Percentiles rank a stretch among this genome's conserved stretches.
These are phyloP conservation scores for Endotricha flammealis DNA, from an alignment of 2,888 invertebrate genomes.

Conservation along the genomic window DNA sequence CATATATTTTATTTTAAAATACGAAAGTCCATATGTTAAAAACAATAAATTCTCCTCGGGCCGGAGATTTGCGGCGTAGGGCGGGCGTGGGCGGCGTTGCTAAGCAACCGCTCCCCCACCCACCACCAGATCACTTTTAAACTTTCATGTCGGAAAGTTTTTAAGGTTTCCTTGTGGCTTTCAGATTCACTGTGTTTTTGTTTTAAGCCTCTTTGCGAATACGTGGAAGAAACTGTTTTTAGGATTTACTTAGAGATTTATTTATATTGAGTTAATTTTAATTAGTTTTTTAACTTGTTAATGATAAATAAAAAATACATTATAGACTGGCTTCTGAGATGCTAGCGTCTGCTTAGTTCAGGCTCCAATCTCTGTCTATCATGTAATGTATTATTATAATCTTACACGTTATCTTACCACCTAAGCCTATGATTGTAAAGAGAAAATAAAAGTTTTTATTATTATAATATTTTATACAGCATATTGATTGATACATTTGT, in stretches of 20 bases:
- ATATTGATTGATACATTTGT: too few relatives aligned
- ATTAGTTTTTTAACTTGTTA: not conserved
- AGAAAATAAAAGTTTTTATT: too few relatives aligned
- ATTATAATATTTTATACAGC: too few relatives aligned
- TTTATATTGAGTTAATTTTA: not conserved
- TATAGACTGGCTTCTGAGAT: too few relatives aligned
- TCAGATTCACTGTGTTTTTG: slow-evolving; percentile 66
- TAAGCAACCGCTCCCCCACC: slow-evolving; percentile 56
- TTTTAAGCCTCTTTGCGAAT: slow-evolving; percentile 50
- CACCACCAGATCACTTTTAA: slow-evolving; percentile 71
- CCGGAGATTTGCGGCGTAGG: slow-evolving; percentile 70
- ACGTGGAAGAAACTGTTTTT: slow-evolving; percentile 8
- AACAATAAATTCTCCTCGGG: slow-evolving; percentile 67
- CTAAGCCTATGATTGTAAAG: too few relatives aligned
- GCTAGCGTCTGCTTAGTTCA: too few relatives aligned
- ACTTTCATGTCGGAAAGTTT: slow-evolving; percentile 77
- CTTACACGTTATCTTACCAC: too few relatives aligned
- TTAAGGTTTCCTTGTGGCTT: slow-evolving; percentile 74
- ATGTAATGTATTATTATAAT: too few relatives aligned
- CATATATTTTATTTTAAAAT: not conserved
- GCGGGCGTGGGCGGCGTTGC: slow-evolving; percentile 62
- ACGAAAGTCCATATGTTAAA: slow-evolving; percentile 39
- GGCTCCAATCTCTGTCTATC: too few relatives aligned
- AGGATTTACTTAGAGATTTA: not conserved
- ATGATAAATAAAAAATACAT: not conserved